phyloP scores from a whole-genome alignment of 2,113 vertebrate species.

The Neotragus pygmaeus region DNA sequence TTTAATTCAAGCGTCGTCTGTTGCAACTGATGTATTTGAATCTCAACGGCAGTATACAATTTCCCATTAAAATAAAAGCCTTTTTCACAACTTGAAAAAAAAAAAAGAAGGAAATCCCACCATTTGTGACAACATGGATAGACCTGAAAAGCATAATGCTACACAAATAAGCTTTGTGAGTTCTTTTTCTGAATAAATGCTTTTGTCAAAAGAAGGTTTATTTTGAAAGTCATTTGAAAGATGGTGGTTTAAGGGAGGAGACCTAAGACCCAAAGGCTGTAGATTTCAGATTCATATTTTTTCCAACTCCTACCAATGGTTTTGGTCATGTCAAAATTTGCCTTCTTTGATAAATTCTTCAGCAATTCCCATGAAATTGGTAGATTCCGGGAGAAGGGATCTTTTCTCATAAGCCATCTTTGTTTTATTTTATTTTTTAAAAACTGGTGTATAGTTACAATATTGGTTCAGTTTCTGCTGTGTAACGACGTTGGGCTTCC shows the following conservation, averaged over 20 bases:
- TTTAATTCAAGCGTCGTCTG: neutral
- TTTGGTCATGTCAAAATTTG: neutral
- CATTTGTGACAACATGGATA: neutral
- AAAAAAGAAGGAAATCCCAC: neutral
- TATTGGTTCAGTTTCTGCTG: neutral
- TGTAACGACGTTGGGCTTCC: neutral
- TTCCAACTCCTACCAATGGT: neutral
- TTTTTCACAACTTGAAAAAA: neutral
- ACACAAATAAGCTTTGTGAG: neutral
- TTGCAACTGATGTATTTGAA: neutral
- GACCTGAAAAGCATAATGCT: neutral
- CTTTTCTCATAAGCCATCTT: constrained; percentile 86
- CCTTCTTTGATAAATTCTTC: neutral
- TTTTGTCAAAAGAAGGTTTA: constrained; percentile 74
- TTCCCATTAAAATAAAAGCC: neutral
- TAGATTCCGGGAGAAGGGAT: constrained; percentile 63
- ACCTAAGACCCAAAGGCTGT: neutral
- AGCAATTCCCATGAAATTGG: neutral
- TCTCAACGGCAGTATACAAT: neutral
- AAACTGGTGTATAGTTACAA: neutral
- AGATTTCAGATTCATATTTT: neutral
- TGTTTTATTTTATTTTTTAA: constrained; percentile 79
- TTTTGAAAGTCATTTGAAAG: constrained; percentile 65
- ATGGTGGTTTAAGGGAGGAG: neutral
- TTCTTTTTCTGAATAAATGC: neutral